Conservation (phyloP, 2,113 vertebrate genomes). For the Heliornis fulica region DNA sequence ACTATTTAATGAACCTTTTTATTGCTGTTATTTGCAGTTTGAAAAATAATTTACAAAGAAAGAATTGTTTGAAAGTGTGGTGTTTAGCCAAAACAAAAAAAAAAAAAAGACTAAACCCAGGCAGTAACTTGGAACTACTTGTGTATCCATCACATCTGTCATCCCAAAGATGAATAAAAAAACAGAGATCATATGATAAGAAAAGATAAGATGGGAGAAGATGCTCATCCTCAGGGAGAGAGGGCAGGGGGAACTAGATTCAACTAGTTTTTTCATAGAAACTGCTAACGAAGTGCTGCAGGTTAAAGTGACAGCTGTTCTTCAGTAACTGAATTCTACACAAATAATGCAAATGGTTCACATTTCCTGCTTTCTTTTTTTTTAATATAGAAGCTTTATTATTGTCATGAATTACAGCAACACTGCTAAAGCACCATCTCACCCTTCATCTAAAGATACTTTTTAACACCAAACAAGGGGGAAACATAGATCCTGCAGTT, state of each 20-base stretch:
- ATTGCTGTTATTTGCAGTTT: not conserved
- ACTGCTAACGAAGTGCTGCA: not conserved
- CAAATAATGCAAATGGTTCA: not conserved
- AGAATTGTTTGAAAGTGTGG: not conserved
- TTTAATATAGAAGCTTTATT: not conserved
- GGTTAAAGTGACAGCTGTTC: not conserved
- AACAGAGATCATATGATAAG: not conserved
- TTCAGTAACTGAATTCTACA: not conserved
- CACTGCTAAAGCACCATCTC: not conserved
- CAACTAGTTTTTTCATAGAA: not conserved
- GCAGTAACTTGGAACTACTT: not conserved
- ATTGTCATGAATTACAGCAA: not conserved
- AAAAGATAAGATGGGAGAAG: not conserved
- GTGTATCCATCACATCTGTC: not conserved
- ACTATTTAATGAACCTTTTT: not conserved
- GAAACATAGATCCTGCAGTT: not conserved
- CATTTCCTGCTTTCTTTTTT: not conserved
- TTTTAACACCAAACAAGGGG: not conserved
- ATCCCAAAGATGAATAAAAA: not conserved
- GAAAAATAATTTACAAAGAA: not conserved
- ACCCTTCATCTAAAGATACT: not conserved
- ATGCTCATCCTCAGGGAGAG: not conserved
- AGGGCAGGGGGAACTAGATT: not conserved
- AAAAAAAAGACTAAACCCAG: not conserved
- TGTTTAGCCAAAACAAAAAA: not conserved